phyloP scores from a whole-genome alignment of 2,797 vertebrate species.

The Amblyopsis hoosieri region DNA sequence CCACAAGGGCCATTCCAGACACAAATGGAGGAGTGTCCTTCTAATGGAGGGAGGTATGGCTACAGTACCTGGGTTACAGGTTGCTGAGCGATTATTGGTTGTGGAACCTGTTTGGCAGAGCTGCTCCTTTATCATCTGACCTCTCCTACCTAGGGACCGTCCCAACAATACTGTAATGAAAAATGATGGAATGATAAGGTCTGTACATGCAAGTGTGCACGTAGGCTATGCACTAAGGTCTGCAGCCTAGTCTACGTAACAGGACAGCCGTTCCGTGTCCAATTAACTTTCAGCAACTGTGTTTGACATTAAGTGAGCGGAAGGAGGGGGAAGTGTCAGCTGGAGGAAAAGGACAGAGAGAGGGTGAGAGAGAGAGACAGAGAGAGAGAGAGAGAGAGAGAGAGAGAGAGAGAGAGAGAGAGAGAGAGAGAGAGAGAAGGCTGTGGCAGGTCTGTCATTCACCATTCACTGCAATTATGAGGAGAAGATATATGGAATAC shows the following conservation, averaged over 20 bases:
- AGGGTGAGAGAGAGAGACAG: constrained; percentile 11
- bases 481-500: constrained; percentile 47
- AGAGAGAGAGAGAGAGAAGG: too few species aligned
- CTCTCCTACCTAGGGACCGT: not conserved
- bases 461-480: constrained; percentile 32
- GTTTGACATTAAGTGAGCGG: constrained; percentile 36
- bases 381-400: constrained; percentile 28
- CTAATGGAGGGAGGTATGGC: constrained; percentile 15
- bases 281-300: constrained; percentile 45
- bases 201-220: not conserved
- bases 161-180: constrained; percentile 31
- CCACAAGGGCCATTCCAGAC: too few species aligned
- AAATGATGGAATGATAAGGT: constrained; percentile 12
- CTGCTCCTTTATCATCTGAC: constrained; percentile 29
- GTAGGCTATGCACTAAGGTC: constrained; percentile 19
- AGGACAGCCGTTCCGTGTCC: constrained; percentile 43
- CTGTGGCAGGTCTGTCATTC: not conserved
- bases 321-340: constrained; percentile 30
- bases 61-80: constrained; percentile 8
- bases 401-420: too few species aligned
- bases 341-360: not conserved
- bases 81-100: constrained; percentile 38
- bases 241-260: constrained; percentile 30
- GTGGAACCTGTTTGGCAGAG: constrained; percentile 25
- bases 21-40: not conserved